Evolutionary conservation across 2,797 vertebrate species (phyloP).

Genomic region (Thunnus albacares): DNA sequence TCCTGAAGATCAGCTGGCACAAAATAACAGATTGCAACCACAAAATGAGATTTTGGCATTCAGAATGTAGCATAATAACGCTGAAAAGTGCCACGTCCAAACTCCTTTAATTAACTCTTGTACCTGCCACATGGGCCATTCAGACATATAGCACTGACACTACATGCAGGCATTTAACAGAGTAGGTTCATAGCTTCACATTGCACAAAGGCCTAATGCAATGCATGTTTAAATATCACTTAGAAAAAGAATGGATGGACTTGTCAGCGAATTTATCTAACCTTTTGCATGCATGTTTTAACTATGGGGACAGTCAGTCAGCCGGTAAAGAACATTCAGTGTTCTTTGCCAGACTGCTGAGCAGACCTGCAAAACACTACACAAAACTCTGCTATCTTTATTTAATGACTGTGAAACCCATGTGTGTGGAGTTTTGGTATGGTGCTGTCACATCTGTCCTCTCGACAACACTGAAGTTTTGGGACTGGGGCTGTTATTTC

Average conservation of each 20-base stretch:
- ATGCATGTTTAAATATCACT: conserved; percentile 5
- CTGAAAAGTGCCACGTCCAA: neutral
- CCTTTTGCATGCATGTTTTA: conserved; percentile 16
- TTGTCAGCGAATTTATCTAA: conserved; percentile 8
- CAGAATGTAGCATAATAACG: conserved; percentile 25
- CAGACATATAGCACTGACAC: conserved; percentile 8
- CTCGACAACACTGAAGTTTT: conserved; percentile 61
- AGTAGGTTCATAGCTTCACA: conserved; percentile 1
- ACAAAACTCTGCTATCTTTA: conserved; percentile 46
- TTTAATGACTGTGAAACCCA: conserved; percentile 52
- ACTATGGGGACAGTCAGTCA: conserved; percentile 26
- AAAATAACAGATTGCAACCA: conserved; percentile 28
- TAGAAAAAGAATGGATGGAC: neutral
- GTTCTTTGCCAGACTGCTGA: conserved; percentile 21
- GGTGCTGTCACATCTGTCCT: conserved; percentile 55
- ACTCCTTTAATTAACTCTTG: conserved; percentile 18
- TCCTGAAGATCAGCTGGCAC: conserved; percentile 47
- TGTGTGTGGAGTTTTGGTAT: conserved; percentile 36
- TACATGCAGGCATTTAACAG: neutral
- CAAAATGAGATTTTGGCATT: conserved; percentile 28
- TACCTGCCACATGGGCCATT: conserved; percentile 28
- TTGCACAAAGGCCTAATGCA: conserved; percentile 5
- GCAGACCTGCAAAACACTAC: neutral
- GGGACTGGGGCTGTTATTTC: conserved; percentile 59
- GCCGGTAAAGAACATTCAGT: conserved; percentile 21